Base-by-base conservation (phyloP, 2,888 invertebrate genomes). In the Pharmacophagus antenor region DNA sequence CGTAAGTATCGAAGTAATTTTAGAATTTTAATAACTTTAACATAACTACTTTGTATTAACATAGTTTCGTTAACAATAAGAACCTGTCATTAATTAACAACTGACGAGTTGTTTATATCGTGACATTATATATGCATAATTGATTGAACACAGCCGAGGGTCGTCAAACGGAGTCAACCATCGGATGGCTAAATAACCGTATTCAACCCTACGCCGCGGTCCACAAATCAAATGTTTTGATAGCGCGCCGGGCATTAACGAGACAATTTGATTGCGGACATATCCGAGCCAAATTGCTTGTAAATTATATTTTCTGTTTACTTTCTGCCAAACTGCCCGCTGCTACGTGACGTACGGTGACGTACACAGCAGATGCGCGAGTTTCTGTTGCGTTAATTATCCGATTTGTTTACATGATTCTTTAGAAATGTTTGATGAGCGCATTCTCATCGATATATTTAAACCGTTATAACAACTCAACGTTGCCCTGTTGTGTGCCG, bases 181-280 rank as follows among this genome's bases (percentile, higher is more conserved):
- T 79, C 77, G 80, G 75, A 76, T 77, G 80, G 84, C 82, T 84
- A 84, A 85, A 86, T 86, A 86, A 85, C 85, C 77, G 72, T 74
- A 73, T 67, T 71, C 79, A 78, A 77, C 83, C 82, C 82, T 79
- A 77, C 76, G 74, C 72, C 62, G 67, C 66, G 64, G 75, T 77
- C 88, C 88, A 90, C 90, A 90, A 90, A 90, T 90, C 90, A 90
- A 90, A 90, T 90, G 90, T 90, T 90, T 88, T 90, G 88, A 90
- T 90, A 90, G 88, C 88, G 81, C 85, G 85, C 75, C 77, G 83
- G 55, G 86, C 84, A 88, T 88, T 89, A 90, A 90, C 90, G 89
- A 90, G 90, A 90, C 90, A 90, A 90, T 90, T 90, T 90, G 90
- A 90, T 90, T 90, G 88, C 90, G 88, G 88, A 88, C 89, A 88